A percentile compares a stretch with the other conserved stretches of the same genome.
These are phyloP conservation scores for Palloptera scutellata DNA, from an alignment of 2,888 invertebrate genomes.

Conservation along the genomic window DNA sequence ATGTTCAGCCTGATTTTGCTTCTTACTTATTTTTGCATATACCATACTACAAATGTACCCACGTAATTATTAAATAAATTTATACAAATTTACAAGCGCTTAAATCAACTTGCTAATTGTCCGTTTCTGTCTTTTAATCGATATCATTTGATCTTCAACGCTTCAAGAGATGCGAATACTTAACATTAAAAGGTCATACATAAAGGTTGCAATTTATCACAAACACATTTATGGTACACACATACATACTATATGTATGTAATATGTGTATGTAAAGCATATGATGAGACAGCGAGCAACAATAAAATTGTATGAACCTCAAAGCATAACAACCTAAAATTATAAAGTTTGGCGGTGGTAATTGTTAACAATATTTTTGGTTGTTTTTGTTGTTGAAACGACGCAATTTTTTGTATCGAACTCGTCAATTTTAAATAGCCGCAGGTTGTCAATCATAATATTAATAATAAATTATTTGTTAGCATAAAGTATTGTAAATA, in stretches of 20 bases:
- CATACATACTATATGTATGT: slow-evolving; percentile 29
- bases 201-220: slow-evolving; percentile 28
- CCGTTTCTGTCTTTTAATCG: slow-evolving; percentile 34
- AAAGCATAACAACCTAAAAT: not conserved
- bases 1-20: no score
- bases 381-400: no score
- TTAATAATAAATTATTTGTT: slow-evolving; percentile 41
- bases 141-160: slow-evolving; percentile 37
- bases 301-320: not conserved
- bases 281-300: slow-evolving; percentile 3
- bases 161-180: slow-evolving; percentile 23
- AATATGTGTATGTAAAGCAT: slow-evolving; percentile 27
- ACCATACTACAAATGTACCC: no score
- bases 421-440: slow-evolving; percentile 33
- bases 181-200: slow-evolving; percentile 8
- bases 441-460: slow-evolving; percentile 41
- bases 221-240: no score
- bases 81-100: slow-evolving; percentile 36
- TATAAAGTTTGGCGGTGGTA: no score
- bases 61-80: slow-evolving; percentile 16
- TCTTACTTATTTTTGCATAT: no score
- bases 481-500: slow-evolving; percentile 35
- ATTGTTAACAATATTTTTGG: no score
- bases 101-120: slow-evolving; percentile 40
- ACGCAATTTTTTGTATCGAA: slow-evolving; percentile 12